Base-by-base conservation (phyloP, 2,888 invertebrate species). In the Watsonalla binaria region DNA sequence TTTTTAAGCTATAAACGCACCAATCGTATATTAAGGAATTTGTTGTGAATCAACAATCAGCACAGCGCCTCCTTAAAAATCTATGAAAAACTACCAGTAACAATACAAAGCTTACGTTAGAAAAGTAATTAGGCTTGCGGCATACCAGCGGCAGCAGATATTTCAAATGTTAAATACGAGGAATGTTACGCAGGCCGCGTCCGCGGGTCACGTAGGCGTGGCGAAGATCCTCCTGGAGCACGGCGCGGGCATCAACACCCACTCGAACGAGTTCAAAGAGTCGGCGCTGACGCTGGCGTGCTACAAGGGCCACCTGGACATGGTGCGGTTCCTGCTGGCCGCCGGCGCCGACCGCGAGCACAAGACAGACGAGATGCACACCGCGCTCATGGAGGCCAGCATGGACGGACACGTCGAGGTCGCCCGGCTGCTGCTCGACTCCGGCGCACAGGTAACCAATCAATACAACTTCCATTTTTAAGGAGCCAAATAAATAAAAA, bases 381-480 rank as follows among this genome's bases (percentile, higher is more conserved):
- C 99, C 34, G 99, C 99, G 47, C 92, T 99, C 47, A 99, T 99
- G 99, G 99, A 99, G 88, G 99, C 99, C 52, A 98, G 98, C 58
- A 99, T 99, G 99, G 99, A 99, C 85, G 99, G 99, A 0, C 99
- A 99, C 80, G 98, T 99, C 0, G 99, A 99, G 88, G 99, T 99
- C 50, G 99, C 99, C 7, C 92, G 97, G 68, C 92, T 99, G 61
- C 92, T 99, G 62, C 91, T 99, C 14, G 98, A 99, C 89, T 98
- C 97, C 33, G 99, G 99, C 60, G 99, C 99, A 52, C 99, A 99
- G 92, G 90, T 90, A n/a, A n/a, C n/a, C n/a, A n/a, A n/a, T n/a
- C n/a, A n/a, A n/a, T n/a, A n/a, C n/a, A n/a, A n/a, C n/a, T n/a
- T n/a, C n/a, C n/a, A n/a, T n/a, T n/a, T n/a, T n/a, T n/a, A n/a